Base-by-base conservation (phyloP, 2,113 vertebrate genomes). In the Ptilorrhoa leucosticta region DNA sequence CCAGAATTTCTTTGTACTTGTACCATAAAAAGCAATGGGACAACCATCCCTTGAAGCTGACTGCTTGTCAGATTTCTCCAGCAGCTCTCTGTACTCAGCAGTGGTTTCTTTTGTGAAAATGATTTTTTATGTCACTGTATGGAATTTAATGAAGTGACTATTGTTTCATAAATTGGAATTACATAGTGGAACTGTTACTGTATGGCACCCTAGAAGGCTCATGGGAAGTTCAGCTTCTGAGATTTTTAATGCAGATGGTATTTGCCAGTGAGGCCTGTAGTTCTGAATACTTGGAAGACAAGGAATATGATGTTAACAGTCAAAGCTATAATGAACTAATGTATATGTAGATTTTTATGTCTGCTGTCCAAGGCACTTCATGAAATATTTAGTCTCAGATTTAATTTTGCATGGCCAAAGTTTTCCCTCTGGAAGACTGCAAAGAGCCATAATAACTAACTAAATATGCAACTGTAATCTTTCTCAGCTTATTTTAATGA, bases 391-490 rank as follows among this genome's bases (percentile, higher is more conserved):
- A 91, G 91, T 84, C 65, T 68, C 65, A 79, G 61, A 85, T 82
- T 96, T 89, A 96, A 93, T 89, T 95, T 88, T 85, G 57, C 53
- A 54, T 79, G 66, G 89, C 53, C 70, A 35, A 91, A 95, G 61
- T 79, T 96, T 93, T 95, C 95, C 89, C 70, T 84, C 85, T 87
- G 87, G 87, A 94, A 94, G 65, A 69, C 77, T 96, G 84, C 65
- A 93, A n/a, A 94, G 87, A 89, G 79, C 83, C 77, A 79, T 96
- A 96, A 91, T 94, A 95, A 95, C 93, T 91, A 82, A 89, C 69
- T 83, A 93, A 92, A 95, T 93, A 89, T 79, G 65, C 73, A 89
- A 70, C 87, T 92, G 61, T 95, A 96, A 87, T 91, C 81, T 92
- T 64, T 90, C 70, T 89, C 81, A 87, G 86, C 56, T 94, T 94